A percentile compares a stretch with the other conserved stretches of the same genome.
Conservation (phyloP, 1,140 invertebrate genomes). For the Penaeus japonicus region DNA sequence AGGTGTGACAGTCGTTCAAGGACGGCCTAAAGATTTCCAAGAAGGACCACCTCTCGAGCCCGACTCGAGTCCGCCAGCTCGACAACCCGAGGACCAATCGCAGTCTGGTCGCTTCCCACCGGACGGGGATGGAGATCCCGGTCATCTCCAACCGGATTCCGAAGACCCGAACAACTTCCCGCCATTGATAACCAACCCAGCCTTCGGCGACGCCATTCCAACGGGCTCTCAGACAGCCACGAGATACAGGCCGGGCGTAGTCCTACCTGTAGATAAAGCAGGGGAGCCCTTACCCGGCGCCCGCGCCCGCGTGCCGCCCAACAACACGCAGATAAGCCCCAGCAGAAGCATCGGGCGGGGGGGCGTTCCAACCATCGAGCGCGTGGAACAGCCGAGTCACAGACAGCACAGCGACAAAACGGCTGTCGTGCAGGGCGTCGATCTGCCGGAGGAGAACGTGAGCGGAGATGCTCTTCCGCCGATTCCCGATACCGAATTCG, state of each 20-base stretch:
- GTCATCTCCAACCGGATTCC: no score
- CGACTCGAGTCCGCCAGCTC: background rate
- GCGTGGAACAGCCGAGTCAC: background rate
- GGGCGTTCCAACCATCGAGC: constrained; percentile 28
- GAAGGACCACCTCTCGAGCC: background rate
- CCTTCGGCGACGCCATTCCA: no score
- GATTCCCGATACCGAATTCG: background rate
- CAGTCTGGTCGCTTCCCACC: background rate
- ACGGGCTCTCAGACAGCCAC: background rate
- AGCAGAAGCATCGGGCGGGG: constrained; percentile 35
- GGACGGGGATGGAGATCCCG: no score
- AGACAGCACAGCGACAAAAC: background rate
- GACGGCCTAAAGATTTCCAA: background rate
- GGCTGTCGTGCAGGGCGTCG: background rate
- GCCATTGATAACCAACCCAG: no score
- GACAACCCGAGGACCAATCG: background rate
- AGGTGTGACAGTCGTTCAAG: constrained; percentile 27
- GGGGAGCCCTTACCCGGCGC: background rate
- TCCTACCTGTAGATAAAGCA: background rate
- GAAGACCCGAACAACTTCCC: no score
- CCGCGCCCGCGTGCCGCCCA: background rate
- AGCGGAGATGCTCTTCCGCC: background rate
- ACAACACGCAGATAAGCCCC: constrained; percentile 40
- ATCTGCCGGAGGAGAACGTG: background rate
- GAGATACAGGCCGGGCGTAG: background rate